A percentile compares a stretch with the other conserved stretches of the same genome.
Evolutionary conservation across 1,140 invertebrate species (phyloP).

Genomic region (Antheraea mylitta): DNA sequence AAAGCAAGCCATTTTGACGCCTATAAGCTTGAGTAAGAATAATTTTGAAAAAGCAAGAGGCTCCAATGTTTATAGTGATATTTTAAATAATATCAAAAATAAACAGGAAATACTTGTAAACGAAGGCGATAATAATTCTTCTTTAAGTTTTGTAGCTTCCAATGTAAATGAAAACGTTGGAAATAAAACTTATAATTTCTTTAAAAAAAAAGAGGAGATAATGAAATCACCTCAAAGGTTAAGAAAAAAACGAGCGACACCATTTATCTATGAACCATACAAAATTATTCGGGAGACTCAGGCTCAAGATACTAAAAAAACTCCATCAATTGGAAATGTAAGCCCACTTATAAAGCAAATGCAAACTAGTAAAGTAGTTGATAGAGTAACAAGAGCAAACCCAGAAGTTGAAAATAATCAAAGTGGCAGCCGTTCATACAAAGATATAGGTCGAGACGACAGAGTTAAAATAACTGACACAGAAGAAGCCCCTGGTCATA

Average conservation of each 20-base stretch:
- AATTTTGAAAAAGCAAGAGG: slow-evolving; percentile 18
- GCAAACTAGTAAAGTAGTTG: slow-evolving; percentile 58
- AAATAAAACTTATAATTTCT: slow-evolving; percentile 32
- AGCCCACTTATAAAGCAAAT: slow-evolving; percentile 71
- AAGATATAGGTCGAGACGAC: slow-evolving; percentile 64
- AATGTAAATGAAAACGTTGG: slow-evolving; percentile 8
- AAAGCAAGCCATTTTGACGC: slow-evolving; percentile 6
- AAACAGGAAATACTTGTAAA: slow-evolving; percentile 13
- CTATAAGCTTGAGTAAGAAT: slow-evolving; percentile 18
- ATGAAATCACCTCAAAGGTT: slow-evolving; percentile 23
- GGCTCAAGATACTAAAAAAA: slow-evolving; percentile 62
- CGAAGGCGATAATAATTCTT: neutral
- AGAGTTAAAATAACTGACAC: slow-evolving; percentile 35
- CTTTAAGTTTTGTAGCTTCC: slow-evolving; percentile 3
- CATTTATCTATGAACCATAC: slow-evolving; percentile 72
- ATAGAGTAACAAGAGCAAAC: slow-evolving; percentile 48
- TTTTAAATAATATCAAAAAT: slow-evolving; percentile 43
- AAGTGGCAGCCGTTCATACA: slow-evolving; percentile 43
- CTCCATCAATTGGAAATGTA: slow-evolving; percentile 57
- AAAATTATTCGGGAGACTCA: slow-evolving; percentile 71
- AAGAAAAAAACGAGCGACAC: slow-evolving; percentile 57
- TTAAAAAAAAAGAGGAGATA: slow-evolving; percentile 39
- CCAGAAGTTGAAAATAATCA: slow-evolving; percentile 50
- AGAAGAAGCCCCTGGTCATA: slow-evolving; percentile 32
- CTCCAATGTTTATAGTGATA: slow-evolving; percentile 38